Conservation (phyloP, 2,888 invertebrate genomes). For the Microctonus hyperodae region DNA sequence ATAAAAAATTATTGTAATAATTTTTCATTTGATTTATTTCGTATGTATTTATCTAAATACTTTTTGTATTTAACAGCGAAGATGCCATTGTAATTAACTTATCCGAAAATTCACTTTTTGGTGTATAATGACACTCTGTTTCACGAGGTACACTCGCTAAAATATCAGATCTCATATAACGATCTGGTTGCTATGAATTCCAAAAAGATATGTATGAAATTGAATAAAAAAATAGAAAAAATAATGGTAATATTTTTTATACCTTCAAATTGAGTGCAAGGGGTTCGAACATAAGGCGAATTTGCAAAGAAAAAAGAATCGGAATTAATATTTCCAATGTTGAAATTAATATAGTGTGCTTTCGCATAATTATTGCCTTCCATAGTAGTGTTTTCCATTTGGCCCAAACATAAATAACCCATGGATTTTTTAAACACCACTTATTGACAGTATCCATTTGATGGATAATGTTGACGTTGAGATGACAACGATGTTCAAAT, state of each 20-base stretch:
- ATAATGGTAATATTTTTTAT: neutral
- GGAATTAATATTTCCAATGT: constrained; percentile 38
- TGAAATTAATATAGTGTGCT: constrained; percentile 29
- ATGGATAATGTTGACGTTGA: neutral
- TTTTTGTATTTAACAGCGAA: constrained; percentile 29
- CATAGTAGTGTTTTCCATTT: constrained; percentile 36
- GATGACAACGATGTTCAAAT: neutral
- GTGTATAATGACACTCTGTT: constrained; percentile 36
- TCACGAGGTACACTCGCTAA: constrained; percentile 28
- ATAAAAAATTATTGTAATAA: neutral
- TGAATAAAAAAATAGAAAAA: neutral
- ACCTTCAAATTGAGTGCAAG: constrained; percentile 36
- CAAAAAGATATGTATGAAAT: neutral
- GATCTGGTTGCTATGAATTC: neutral
- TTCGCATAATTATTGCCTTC: constrained; percentile 40
- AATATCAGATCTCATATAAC: constrained; percentile 18
- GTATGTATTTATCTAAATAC: constrained; percentile 16
- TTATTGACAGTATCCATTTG: constrained; percentile 8
- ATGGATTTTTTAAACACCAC: constrained; percentile 16
- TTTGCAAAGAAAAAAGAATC: constrained; percentile 38
- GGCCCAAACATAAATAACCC: neutral
- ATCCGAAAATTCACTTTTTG: constrained; percentile 33
- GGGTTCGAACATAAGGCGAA: constrained; percentile 43
- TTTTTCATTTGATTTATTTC: neutral
- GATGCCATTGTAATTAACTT: constrained; percentile 38